Conservation (phyloP, 2,113 vertebrate genomes). For the Pseudorhombus dupliciocellatus region DNA sequence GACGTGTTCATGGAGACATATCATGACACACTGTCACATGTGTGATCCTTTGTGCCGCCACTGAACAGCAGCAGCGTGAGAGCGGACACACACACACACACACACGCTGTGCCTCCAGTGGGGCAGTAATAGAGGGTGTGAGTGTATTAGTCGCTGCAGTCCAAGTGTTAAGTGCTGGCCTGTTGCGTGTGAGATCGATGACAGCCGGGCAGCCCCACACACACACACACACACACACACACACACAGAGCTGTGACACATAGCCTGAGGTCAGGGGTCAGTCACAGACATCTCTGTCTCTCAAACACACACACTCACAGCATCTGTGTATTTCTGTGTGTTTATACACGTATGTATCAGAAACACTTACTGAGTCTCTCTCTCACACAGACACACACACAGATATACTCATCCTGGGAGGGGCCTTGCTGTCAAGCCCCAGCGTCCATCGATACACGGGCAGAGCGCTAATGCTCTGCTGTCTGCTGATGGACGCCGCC, state of each 20-base stretch:
- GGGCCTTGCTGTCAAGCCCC: conserved; percentile 68
- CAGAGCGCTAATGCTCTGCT: conserved; percentile 91
- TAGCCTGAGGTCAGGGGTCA: conserved; percentile 90
- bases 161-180: conserved; percentile 85
- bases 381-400: conserved; percentile 11
- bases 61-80: conserved; percentile 68
- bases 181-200: conserved; percentile 84
- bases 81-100: conserved; percentile 54
- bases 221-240: conserved; percentile 39
- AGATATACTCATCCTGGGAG: conserved; percentile 68
- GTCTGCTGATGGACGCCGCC: conserved; percentile 93
- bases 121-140: conserved; percentile 79
- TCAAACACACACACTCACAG: not conserved
- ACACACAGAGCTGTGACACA: conserved; percentile 80
- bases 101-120: conserved; percentile 74
- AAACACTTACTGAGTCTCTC: conserved; percentile 28
- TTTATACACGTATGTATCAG: conserved; percentile 39
- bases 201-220: conserved; percentile 63
- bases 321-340: conserved; percentile 30
- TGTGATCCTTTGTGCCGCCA: conserved; percentile 72
- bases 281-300: conserved; percentile 49
- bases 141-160: conserved; percentile 82
- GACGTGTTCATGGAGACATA: conserved; percentile 63
- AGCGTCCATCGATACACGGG: conserved; percentile 83
- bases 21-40: conserved; percentile 73